A percentile compares a stretch with the other conserved stretches of the same genome.
phyloP scores from a whole-genome alignment of 2,888 invertebrate genomes.

The Cremastobaeus sp. region DNA sequence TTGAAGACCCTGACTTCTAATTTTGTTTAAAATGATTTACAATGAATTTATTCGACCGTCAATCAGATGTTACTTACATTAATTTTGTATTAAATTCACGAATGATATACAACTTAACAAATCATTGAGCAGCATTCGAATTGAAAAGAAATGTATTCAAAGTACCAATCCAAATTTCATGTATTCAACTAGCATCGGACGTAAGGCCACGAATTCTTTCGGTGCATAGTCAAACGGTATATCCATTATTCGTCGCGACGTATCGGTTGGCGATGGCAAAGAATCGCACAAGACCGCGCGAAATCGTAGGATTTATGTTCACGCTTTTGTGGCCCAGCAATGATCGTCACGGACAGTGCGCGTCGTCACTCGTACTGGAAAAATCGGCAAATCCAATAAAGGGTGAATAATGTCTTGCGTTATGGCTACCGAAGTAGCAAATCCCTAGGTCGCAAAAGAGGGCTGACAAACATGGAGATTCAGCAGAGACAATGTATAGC shows the following conservation, averaged over 20 bases:
- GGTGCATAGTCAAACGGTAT: slow-evolving; percentile 38
- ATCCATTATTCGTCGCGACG: slow-evolving; percentile 56
- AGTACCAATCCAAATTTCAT: slow-evolving; percentile 45
- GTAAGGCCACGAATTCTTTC: slow-evolving; percentile 49
- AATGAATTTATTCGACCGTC: not conserved
- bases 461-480: slow-evolving; percentile 57
- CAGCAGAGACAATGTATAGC: slow-evolving; percentile 51
- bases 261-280: slow-evolving; percentile 51
- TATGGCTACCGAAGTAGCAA: slow-evolving; percentile 56
- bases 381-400: slow-evolving; percentile 75
- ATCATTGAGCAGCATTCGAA: slow-evolving; percentile 17
- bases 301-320: slow-evolving; percentile 68
- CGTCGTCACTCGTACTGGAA: slow-evolving; percentile 64
- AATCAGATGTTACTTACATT: too few relatives aligned
- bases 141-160: slow-evolving; percentile 33
- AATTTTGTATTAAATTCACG: too few relatives aligned
- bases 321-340: slow-evolving; percentile 64
- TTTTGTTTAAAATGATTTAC: too few relatives aligned
- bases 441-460: slow-evolving; percentile 55
- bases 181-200: slow-evolving; percentile 28
- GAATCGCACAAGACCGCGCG: slow-evolving; percentile 57
- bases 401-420: slow-evolving; percentile 72
- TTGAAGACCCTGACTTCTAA: too few relatives aligned
- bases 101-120: slow-evolving; percentile 6
- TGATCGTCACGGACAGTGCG: slow-evolving; percentile 63